These are phyloP conservation scores for Labeo rohita DNA, from an alignment of 2,113 vertebrate genomes.

Conservation along the genomic window DNA sequence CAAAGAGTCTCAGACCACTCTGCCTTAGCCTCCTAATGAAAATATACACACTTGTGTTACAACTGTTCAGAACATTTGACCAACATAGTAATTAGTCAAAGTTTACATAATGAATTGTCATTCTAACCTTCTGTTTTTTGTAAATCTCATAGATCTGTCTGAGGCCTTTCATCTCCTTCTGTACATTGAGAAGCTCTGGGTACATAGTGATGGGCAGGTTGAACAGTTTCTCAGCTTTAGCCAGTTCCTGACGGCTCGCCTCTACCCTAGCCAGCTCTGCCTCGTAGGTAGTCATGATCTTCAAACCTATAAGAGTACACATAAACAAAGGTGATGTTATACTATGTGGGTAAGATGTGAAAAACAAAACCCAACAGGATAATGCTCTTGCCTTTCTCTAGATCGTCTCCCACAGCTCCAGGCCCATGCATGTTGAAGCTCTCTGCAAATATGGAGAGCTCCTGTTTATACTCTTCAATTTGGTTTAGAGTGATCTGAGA, in stretches of 20 bases:
- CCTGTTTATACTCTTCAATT: slow-evolving; percentile 74
- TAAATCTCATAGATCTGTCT: slow-evolving; percentile 85
- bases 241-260: slow-evolving; percentile 74
- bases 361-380: background rate
- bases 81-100: background rate
- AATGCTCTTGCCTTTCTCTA: slow-evolving; percentile 84
- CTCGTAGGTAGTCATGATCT: slow-evolving; percentile 79
- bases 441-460: slow-evolving; percentile 78
- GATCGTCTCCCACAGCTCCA: slow-evolving; percentile 86
- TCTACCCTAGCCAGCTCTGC: slow-evolving; percentile 79
- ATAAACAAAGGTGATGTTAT: background rate
- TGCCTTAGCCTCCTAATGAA: slow-evolving; percentile 82
- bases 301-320: slow-evolving; percentile 74
- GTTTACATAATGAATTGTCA: background rate
- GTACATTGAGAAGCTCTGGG: slow-evolving; percentile 80
- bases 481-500: slow-evolving; percentile 83
- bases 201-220: slow-evolving; percentile 83
- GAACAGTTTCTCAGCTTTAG: slow-evolving; percentile 88
- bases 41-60: background rate
- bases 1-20: slow-evolving; percentile 94
- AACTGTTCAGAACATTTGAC: background rate
- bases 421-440: slow-evolving; percentile 84
- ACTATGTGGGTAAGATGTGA: background rate
- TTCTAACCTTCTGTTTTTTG: slow-evolving; percentile 78
- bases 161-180: slow-evolving; percentile 84